Evolutionary conservation across 1,140 invertebrate species (phyloP).

Genomic region (Anoplolepis gracilipes): DNA sequence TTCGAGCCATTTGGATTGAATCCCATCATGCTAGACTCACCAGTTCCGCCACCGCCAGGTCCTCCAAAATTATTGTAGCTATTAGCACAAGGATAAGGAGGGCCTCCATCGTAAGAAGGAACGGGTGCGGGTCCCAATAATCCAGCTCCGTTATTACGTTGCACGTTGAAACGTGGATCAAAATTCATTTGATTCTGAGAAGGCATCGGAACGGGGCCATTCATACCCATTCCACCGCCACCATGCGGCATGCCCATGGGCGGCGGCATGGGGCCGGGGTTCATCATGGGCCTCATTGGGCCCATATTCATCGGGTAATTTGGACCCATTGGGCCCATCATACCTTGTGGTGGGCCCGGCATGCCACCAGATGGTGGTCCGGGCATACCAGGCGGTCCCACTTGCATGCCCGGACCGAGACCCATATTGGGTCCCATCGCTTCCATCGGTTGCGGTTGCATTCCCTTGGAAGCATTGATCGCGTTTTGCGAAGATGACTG

Average conservation of each 20-base stretch:
- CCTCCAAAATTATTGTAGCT: constrained; percentile 78
- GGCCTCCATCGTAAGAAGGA: constrained; percentile 74
- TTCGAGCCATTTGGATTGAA: constrained; percentile 76
- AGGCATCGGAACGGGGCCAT: constrained; percentile 68
- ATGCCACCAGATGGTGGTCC: constrained; percentile 81
- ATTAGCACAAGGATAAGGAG: constrained; percentile 67
- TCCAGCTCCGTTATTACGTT: constrained; percentile 82
- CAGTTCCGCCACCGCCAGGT: constrained; percentile 65
- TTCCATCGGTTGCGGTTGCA: constrained; percentile 61
- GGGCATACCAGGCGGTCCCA: constrained; percentile 83
- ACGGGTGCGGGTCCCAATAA: constrained; percentile 82
- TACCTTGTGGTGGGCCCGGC: constrained; percentile 85
- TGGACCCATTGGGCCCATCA: constrained; percentile 84
- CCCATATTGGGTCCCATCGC: constrained; percentile 58
- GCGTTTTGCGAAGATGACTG: constrained; percentile 66
- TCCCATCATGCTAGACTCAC: constrained; percentile 76
- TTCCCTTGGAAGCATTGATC: constrained; percentile 51
- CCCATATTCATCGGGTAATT: constrained; percentile 83
- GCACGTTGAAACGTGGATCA: constrained; percentile 80
- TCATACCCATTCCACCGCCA: constrained; percentile 57
- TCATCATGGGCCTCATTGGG: constrained; percentile 79
- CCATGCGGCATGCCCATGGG: constrained; percentile 78
- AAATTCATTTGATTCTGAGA: constrained; percentile 79
- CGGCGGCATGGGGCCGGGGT: constrained; percentile 67
- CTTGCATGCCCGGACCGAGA: constrained; percentile 81